phyloP scores from a whole-genome alignment of 2,888 invertebrate genomes.

The Tridacna gigas region DNA sequence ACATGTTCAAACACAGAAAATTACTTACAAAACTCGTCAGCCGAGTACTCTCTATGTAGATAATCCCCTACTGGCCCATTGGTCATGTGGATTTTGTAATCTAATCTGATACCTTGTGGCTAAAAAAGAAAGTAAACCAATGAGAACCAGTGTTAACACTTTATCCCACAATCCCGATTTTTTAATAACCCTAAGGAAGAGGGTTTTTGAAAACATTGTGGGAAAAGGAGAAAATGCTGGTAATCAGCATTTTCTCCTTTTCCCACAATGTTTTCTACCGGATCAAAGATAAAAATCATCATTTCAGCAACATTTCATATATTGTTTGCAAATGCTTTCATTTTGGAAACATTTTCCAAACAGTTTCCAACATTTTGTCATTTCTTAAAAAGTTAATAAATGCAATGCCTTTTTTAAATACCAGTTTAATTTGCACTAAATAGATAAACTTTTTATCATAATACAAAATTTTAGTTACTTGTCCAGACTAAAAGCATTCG shows the following conservation, averaged over 20 bases:
- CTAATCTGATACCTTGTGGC: conserved; percentile 90
- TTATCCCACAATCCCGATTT: background rate
- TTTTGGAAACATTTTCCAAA: too few species aligned
- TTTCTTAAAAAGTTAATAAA: too few species aligned
- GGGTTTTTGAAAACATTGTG: conserved; percentile 7
- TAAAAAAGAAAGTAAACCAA: conserved; percentile 60
- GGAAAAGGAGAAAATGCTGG: conserved; percentile 9
- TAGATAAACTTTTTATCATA: too few species aligned
- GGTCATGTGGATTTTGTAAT: conserved; percentile 94
- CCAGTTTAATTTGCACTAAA: too few species aligned
- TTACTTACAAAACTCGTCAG: conserved; percentile 96
- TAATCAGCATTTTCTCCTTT: conserved; percentile 13
- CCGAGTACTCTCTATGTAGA: conserved; percentile 96
- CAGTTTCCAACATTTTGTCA: too few species aligned
- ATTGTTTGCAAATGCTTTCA: too few species aligned
- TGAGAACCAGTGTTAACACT: background rate
- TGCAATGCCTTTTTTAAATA: too few species aligned
- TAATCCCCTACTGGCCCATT: conserved; percentile 92
- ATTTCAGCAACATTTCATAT: too few species aligned
- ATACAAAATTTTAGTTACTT: too few species aligned
- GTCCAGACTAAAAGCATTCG: too few species aligned
- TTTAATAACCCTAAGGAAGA: conserved; percentile 3
- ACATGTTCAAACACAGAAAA: background rate
- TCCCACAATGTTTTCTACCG: conserved; percentile 14
- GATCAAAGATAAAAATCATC: too few species aligned